phyloP scores from a whole-genome alignment of 2,797 vertebrate species.

The Peromyscus aztecus region DNA sequence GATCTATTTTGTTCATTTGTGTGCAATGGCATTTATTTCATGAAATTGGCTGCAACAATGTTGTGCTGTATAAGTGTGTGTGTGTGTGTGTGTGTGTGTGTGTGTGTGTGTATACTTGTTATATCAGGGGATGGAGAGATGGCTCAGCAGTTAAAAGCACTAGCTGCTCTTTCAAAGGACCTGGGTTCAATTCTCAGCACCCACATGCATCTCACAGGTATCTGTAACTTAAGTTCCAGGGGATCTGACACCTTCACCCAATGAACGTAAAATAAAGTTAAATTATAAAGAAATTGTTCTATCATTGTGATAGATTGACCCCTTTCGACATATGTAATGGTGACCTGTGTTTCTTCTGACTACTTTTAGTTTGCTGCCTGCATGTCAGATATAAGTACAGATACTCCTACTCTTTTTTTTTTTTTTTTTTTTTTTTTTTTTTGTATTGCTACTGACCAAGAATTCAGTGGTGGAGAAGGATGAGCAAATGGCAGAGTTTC shows the following conservation, averaged over 20 bases:
- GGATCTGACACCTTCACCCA: too few species aligned
- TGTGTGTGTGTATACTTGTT: too few species aligned
- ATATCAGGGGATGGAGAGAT: too few species aligned
- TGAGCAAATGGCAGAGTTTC: background rate
- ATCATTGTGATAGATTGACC: too few species aligned
- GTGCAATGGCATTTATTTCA: background rate
- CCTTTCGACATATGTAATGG: background rate
- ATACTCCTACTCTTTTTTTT: background rate
- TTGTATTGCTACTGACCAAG: background rate
- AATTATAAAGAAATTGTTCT: too few species aligned
- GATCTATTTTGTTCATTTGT: background rate
- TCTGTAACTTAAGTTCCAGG: too few species aligned
- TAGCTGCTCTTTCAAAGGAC: too few species aligned
- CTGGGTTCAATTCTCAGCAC: too few species aligned
- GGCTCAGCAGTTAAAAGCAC: too few species aligned
- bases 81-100: background rate
- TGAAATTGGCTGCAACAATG: background rate
- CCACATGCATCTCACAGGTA: too few species aligned
- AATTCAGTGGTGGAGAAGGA: background rate
- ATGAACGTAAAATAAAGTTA: too few species aligned
- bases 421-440: too few species aligned
- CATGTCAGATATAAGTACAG: background rate
- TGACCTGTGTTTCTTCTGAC: background rate
- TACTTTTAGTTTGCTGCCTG: background rate
- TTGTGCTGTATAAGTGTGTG: background rate